Conservation (phyloP, 2,888 invertebrate genomes). For the Latheticus oryzae region DNA sequence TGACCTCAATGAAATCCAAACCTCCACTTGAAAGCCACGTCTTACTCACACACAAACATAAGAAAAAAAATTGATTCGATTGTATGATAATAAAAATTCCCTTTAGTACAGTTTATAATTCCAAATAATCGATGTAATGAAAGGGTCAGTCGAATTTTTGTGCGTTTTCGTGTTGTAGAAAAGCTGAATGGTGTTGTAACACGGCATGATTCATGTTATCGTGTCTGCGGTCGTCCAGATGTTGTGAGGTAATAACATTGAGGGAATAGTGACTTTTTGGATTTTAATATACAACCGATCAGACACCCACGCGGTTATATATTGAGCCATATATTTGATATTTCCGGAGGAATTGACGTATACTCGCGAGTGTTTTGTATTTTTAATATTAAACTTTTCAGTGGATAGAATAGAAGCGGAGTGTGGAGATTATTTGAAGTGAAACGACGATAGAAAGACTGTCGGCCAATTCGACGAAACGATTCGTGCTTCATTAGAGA, state of each 20-base stretch:
- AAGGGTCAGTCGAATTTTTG: conserved; percentile 23
- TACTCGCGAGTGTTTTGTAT: conserved; percentile 40
- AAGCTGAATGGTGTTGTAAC: conserved; percentile 47
- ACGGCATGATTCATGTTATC: conserved; percentile 49
- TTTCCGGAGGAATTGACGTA: conserved; percentile 47
- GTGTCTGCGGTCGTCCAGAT: conserved; percentile 43
- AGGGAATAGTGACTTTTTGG: conserved; percentile 40
- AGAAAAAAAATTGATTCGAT: too few relatives aligned
- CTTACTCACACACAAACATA: too few relatives aligned
- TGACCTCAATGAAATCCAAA: conserved; percentile 9
- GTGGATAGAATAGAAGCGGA: conserved; percentile 7
- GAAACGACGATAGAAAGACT: conserved; percentile 4
- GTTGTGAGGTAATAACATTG: conserved; percentile 43
- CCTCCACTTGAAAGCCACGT: neutral
- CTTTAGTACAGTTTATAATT: conserved; percentile 9
- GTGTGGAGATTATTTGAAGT: conserved; percentile 11
- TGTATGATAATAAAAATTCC: too few relatives aligned
- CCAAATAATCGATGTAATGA: conserved; percentile 6
- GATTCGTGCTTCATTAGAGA: conserved; percentile 3
- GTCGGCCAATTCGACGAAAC: conserved; percentile 5
- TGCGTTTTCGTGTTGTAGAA: conserved; percentile 16
- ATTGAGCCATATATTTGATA: conserved; percentile 50
- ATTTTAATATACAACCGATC: conserved; percentile 45
- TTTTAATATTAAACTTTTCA: conserved; percentile 43
- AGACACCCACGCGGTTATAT: conserved; percentile 39